Base-by-base conservation (phyloP, 2,888 invertebrate species). In the Ectemnius continuus region DNA sequence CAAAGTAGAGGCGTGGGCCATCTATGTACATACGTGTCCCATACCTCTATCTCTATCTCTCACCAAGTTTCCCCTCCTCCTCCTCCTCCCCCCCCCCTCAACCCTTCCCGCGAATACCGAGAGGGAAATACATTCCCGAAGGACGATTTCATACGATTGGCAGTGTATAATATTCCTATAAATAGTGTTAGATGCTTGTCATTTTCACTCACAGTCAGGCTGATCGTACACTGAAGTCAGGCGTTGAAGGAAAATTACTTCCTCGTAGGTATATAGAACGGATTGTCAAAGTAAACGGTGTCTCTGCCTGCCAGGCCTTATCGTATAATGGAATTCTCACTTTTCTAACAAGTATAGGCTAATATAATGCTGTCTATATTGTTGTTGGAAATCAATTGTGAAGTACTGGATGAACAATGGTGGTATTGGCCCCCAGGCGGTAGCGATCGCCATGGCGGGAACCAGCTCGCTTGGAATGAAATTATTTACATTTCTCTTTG, bases 251-350 rank as follows among this genome's bases (percentile, higher is more conserved):
- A 57, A 63, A 47, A 18, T 26, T 62, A 67, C 36, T 64, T 57
- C 16, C 60, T 67, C 58, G 72, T n/a, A n/a, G n/a, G n/a, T 47
- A 62, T 65, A 56, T 79, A 36, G 36, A 36, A 83, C 75, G 64
- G 79, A 79, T 83, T 81, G 76, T 75, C 82, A 80, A 80, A 78
- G 69, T 59, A 76, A 78, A 81, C 70, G 70, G 56, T 67, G 73
- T 67, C 66, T 20, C 60, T 71, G 16, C 61, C 64, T 26, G 48
- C 45, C 60, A 46, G 61, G 58, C 64, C 65, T 70, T 78, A 70
- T 65, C 63, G 18, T n/a, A 59, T 68, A 72, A 28, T 64, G 52
- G 60, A 75, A 78, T 70, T 74, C 63, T 58, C 28, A 14, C 57
- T 62, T 69, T 16, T 61, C 45, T 62, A 36, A 62, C 48, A 71